A percentile compares a stretch with the other conserved stretches of the same genome.
phyloP scores from a whole-genome alignment of 2,797 vertebrate genomes.

The Synanceia verrucosa region DNA sequence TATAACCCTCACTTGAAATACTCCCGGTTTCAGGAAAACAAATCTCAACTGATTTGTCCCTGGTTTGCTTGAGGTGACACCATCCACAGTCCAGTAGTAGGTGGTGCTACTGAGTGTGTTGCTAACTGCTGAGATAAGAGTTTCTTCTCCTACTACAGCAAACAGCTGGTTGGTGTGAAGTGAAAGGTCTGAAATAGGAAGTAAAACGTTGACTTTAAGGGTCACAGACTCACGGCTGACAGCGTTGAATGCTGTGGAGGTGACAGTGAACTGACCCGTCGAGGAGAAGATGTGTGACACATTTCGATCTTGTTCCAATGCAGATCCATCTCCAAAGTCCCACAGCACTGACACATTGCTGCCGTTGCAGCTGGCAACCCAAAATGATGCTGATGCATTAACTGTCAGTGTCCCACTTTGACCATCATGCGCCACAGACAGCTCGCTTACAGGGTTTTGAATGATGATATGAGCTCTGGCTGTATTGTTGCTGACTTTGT shows the following conservation, averaged over 20 bases:
- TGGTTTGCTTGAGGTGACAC: constrained; percentile 32
- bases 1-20: constrained; percentile 69
- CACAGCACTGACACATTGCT: constrained; percentile 76
- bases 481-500: constrained; percentile 75
- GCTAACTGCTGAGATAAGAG: constrained; percentile 68
- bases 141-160: constrained; percentile 68
- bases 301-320: constrained; percentile 46
- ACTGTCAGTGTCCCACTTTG: constrained; percentile 49
- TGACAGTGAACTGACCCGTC: constrained; percentile 70
- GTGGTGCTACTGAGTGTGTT: constrained; percentile 57
- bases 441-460: constrained; percentile 69
- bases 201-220: constrained; percentile 66
- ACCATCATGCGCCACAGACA: constrained; percentile 59
- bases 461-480: constrained; percentile 62
- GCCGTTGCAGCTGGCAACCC: constrained; percentile 61
- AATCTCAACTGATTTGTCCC: constrained; percentile 69
- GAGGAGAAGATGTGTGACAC: constrained; percentile 73
- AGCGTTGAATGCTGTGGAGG: constrained; percentile 71
- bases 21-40: constrained; percentile 73
- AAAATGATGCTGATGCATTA: constrained; percentile 68
- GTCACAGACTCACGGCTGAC: constrained; percentile 69
- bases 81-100: constrained; percentile 81
- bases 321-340: constrained; percentile 84
- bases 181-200: constrained; percentile 68
- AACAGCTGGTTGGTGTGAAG: constrained; percentile 61